phyloP scores from a whole-genome alignment of 2,113 vertebrate species.

The Brienomyrus longianalis region DNA sequence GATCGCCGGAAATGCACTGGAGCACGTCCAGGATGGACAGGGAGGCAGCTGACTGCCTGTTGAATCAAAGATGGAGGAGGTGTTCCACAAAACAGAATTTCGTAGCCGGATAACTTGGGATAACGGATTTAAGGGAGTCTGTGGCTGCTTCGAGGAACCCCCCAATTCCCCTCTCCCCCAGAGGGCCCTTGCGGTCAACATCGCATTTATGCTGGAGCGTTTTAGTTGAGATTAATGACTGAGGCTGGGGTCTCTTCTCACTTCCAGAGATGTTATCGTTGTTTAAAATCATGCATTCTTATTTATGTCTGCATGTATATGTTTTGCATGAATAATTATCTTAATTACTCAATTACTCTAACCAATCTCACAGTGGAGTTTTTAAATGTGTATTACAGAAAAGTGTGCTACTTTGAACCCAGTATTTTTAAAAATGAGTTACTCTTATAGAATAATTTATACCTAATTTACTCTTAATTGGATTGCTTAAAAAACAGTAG shows the following conservation, averaged over 20 bases:
- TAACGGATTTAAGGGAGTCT: background rate
- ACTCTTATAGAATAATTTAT: background rate
- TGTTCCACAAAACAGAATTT: background rate
- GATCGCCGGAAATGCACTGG: background rate
- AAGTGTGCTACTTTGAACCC: background rate
- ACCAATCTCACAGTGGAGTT: background rate
- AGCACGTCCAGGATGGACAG: background rate
- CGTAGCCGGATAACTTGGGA: background rate
- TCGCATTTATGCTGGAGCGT: background rate
- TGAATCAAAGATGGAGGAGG: background rate
- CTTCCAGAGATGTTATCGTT: background rate
- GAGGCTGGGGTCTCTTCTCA: background rate
- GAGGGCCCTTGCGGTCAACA: background rate
- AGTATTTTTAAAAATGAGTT: background rate
- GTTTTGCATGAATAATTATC: background rate
- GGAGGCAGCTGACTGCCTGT: background rate
- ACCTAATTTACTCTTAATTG: background rate
- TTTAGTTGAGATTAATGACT: background rate
- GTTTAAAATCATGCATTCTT: background rate
- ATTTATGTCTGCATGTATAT: background rate
- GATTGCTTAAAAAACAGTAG: background rate
- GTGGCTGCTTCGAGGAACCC: background rate
- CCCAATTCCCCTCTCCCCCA: too few species aligned
- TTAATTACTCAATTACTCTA: background rate
- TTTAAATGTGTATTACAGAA: background rate